A percentile compares a stretch with the other conserved stretches of the same genome.
phyloP scores from a whole-genome alignment of 2,888 invertebrate species.

The Oasisia sp. region DNA sequence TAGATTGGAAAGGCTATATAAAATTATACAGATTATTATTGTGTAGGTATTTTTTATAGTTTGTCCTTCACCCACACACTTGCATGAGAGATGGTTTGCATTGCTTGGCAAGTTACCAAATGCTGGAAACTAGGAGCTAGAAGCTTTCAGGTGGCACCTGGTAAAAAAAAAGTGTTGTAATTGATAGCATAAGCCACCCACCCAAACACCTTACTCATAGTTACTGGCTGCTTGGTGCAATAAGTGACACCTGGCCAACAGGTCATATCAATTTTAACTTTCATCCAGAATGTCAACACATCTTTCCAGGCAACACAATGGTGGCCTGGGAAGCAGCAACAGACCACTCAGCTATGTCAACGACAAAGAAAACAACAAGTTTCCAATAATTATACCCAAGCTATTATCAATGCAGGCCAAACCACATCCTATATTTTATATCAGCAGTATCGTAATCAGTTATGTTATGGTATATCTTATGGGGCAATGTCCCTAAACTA shows the following conservation, averaged over 20 bases:
- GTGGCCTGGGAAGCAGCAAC: not conserved
- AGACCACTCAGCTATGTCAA: not conserved
- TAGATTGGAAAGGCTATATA: not conserved
- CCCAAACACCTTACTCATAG: not conserved
- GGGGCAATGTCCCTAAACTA: not conserved
- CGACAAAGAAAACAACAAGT: not conserved
- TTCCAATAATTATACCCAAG: not conserved
- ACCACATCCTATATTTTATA: not conserved
- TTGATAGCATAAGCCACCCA: not conserved
- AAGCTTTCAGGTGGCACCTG: too few relatives aligned
- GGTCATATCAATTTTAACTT: not conserved
- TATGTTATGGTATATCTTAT: not conserved
- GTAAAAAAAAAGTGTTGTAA: not conserved
- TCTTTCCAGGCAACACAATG: not conserved
- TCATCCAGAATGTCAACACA: constrained; percentile 9
- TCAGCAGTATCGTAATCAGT: not conserved
- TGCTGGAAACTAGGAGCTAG: too few relatives aligned
- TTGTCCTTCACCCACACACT: not conserved
- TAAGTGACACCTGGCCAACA: not conserved
- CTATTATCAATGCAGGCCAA: not conserved
- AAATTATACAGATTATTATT: not conserved
- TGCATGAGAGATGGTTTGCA: not conserved
- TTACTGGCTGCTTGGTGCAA: not conserved
- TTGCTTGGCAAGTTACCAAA: not conserved
- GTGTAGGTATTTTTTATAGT: not conserved